Base-by-base conservation (phyloP, 2,113 vertebrate genomes). In the Percopsis transmontana region DNA sequence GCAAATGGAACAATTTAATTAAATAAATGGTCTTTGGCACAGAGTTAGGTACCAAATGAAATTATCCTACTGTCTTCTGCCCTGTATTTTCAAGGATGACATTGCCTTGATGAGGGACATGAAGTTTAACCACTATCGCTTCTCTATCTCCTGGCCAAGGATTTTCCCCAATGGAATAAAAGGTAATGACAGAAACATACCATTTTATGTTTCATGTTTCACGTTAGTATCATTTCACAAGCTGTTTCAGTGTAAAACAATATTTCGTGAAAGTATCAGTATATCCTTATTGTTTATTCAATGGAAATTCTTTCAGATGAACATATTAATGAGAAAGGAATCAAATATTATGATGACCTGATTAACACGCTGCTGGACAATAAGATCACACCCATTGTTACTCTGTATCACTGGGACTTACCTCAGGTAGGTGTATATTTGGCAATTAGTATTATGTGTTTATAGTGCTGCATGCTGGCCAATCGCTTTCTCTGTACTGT, bases 71-170 rank as follows among this genome's bases (percentile, higher is more conserved):
- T 13, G 14, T 66, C 18, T 45, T 57, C 50, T 75, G 6, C 1
- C 58, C 20, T 74, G 10, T 78, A 66, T 50, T 73, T 59, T 70
- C 0, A 68, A 97, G 96, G 95, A 96, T 14, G 95, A 97, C 62
- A 73, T 95, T 1, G 48, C 42, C 57, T 41, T 96, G 57, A 92
- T 97, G 87, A 94, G 92, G 79, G 94, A 95, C 61, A 85, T 97
- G 79, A 93, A 89, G 9, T 78, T 95, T 56, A 93, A 91, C 73
- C 95, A 96, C 74, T 96, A 97, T 62, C 91, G 92, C 1, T 90
- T 97, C 80, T 98, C 95, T 20, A 91, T 97, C 66, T 97, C 96
- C n/a, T 98, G 95, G 96, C 94, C 96, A 10, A 85, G 94, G 75
- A 93, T 97, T 57, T 87, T 97, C 75, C 95, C 96, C 27, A 94